Percentiles rank a stretch among this genome's conserved stretches.
These are phyloP conservation scores for Lamprologus sp. DNA, from an alignment of 2,113 vertebrate genomes.

Conservation along the genomic window DNA sequence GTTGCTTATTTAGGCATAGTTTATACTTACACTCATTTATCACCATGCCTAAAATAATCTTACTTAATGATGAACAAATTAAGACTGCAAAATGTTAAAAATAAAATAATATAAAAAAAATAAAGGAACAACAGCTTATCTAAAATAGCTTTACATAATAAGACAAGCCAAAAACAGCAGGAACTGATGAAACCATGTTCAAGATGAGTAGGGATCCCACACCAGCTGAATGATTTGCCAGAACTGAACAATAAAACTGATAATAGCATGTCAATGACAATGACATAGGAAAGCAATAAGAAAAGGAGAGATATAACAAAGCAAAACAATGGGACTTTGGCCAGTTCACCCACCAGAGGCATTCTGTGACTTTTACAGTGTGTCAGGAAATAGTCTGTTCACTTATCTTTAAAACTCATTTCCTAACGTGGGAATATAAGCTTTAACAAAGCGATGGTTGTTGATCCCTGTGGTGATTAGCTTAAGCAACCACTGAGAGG, in stretches of 20 bases:
- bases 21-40: neutral
- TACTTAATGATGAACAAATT: neutral
- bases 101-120: neutral
- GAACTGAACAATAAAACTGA: constrained; percentile 7
- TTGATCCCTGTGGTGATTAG: constrained; percentile 57
- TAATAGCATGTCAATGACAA: neutral
- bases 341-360: neutral
- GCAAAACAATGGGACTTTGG: constrained; percentile 6
- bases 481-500: constrained; percentile 59
- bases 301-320: neutral
- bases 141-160: neutral
- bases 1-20: neutral
- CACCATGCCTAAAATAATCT: neutral
- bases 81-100: neutral
- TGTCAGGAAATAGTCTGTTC: neutral
- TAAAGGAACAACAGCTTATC: neutral
- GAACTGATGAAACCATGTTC: neutral
- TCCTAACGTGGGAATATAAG: constrained; percentile 7
- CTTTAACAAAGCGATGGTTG: neutral
- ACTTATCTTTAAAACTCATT: constrained; percentile 19
- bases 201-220: neutral
- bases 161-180: neutral
- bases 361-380: neutral
- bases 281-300: constrained; percentile 6
- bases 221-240: neutral